A percentile compares a stretch with the other conserved stretches of the same genome.
These are phyloP conservation scores for Tachystola acroxantha DNA, from an alignment of 2,888 invertebrate genomes.

Conservation along the genomic window DNA sequence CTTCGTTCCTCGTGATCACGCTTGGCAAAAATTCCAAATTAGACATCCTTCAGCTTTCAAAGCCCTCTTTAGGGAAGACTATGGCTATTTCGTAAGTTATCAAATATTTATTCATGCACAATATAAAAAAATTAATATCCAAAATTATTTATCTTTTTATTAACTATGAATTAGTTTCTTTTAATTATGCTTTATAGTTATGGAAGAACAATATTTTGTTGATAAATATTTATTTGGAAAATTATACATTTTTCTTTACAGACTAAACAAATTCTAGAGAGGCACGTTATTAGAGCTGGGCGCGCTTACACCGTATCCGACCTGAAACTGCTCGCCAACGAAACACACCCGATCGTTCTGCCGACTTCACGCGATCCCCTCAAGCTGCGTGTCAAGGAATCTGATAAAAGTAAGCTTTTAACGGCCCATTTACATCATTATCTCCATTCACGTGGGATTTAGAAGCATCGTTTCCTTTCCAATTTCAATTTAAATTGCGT, in stretches of 20 bases:
- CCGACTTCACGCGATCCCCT: slow-evolving; percentile 86
- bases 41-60: slow-evolving; percentile 89
- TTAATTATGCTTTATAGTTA: too few species aligned
- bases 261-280: slow-evolving; percentile 90
- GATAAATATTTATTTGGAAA: too few species aligned
- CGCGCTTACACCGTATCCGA: slow-evolving; percentile 89
- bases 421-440: slow-evolving; percentile 30
- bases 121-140: too few species aligned
- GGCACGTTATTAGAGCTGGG: slow-evolving; percentile 91
- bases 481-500: not conserved
- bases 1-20: slow-evolving; percentile 93
- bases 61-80: slow-evolving; percentile 89
- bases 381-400: slow-evolving; percentile 85
- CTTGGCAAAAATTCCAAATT: slow-evolving; percentile 89
- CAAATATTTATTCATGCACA: too few species aligned
- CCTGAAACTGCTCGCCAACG: slow-evolving; percentile 83
- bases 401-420: slow-evolving; percentile 79
- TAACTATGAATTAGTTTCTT: not conserved
- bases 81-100: slow-evolving; percentile 85
- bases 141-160: too few species aligned
- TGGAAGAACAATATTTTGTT: too few species aligned
- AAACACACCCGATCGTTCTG: slow-evolving; percentile 81
- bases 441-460: slow-evolving; percentile 14
- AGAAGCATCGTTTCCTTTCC: not conserved
- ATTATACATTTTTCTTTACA: slow-evolving; percentile 69